A percentile compares a stretch with the other conserved stretches of the same genome.
Conservation (phyloP, 2,113 vertebrate species). For the Prunella fulvescens region DNA sequence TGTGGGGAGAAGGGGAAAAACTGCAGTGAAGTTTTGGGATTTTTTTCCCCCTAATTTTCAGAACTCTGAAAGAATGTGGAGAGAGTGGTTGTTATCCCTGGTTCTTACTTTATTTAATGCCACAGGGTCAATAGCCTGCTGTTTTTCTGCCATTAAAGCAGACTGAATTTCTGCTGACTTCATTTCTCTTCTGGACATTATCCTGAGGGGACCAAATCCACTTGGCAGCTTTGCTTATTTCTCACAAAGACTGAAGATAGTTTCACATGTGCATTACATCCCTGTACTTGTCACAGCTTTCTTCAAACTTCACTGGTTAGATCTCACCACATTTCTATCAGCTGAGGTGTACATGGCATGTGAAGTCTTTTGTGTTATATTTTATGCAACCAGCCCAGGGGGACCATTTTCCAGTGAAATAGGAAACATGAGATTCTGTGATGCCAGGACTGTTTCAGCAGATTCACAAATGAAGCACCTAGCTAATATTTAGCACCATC, state of each 20-base stretch:
- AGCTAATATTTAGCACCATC: not conserved
- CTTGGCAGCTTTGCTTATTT: not conserved
- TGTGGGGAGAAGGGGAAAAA: not conserved
- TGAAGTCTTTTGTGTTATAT: not conserved
- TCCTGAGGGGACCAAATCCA: not conserved
- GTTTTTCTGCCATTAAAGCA: not conserved
- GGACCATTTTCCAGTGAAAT: not conserved
- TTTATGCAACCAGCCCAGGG: not conserved
- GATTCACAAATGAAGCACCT: not conserved
- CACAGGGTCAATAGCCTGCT: not conserved
- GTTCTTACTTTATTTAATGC: not conserved
- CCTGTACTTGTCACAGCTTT: not conserved
- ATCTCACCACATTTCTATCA: fast-evolving
- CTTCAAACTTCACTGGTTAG: not conserved
- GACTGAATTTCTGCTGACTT: not conserved
- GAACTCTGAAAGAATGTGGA: not conserved
- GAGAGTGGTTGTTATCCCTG: not conserved
- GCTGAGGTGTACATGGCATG: not conserved
- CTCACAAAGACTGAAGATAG: not conserved
- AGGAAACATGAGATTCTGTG: not conserved
- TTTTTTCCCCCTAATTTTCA: not conserved
- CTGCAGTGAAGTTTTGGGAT: not conserved
- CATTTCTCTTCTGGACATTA: not conserved
- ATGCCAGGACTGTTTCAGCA: not conserved
- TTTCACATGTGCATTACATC: not conserved